These are phyloP conservation scores for Formica exsecta DNA, from an alignment of 1,140 invertebrate species.

Conservation along the genomic window DNA sequence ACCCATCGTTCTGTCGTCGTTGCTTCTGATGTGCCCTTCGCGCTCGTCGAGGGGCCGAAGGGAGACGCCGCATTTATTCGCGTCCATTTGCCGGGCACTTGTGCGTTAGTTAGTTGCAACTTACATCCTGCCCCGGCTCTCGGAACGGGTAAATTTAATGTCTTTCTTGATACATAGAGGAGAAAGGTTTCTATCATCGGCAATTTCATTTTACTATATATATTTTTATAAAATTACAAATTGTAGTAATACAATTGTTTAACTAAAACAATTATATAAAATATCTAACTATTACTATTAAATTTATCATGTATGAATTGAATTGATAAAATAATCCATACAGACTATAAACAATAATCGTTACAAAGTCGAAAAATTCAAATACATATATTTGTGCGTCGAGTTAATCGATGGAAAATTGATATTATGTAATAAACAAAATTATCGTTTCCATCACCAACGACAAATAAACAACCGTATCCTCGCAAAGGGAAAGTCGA, in stretches of 20 bases:
- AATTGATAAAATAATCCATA: constrained; percentile 5
- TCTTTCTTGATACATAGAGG: not conserved
- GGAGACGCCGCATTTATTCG: constrained; percentile 50
- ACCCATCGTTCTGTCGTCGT: constrained; percentile 42
- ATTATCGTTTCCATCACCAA: not conserved
- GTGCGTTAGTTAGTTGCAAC: not conserved
- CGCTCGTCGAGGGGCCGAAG: not conserved
- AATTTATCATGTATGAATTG: not conserved
- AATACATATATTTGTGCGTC: not conserved
- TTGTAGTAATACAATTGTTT: not conserved
- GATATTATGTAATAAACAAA: not conserved
- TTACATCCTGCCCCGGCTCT: constrained; percentile 39
- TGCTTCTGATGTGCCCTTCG: constrained; percentile 22
- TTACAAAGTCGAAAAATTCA: not conserved
- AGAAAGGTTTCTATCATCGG: not conserved
- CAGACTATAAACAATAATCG: not conserved
- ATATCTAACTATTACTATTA: not conserved
- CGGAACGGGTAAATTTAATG: constrained; percentile 19
- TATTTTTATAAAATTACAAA: not conserved
- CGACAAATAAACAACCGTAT: not conserved
- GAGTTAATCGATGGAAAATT: not conserved
- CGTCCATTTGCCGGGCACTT: constrained; percentile 19
- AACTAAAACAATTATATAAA: not conserved
- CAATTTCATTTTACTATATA: not conserved
- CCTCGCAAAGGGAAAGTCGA: constrained; percentile 29